These are phyloP conservation scores for Alethe castanea DNA, from an alignment of 2,113 vertebrate genomes.

Conservation along the genomic window DNA sequence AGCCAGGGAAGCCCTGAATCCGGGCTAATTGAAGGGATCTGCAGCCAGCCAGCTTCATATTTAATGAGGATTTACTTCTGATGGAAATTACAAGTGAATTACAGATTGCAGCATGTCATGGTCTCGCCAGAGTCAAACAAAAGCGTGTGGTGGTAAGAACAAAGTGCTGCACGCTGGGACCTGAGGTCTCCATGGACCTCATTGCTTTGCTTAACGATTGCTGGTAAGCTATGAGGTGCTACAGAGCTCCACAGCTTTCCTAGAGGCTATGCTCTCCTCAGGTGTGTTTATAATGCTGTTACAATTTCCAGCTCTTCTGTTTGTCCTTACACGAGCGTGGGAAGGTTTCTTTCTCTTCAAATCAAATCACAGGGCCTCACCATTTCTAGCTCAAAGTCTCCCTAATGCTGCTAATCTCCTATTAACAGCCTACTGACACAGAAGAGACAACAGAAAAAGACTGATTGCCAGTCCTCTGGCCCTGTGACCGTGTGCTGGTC, in stretches of 20 bases:
- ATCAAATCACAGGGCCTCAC: background rate
- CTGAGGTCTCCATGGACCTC: background rate
- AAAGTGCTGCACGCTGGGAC: accelerated
- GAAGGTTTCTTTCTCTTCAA: background rate
- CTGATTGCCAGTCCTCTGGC: conserved; percentile 31
- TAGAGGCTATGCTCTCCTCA: background rate
- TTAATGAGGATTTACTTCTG: background rate
- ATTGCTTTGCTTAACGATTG: background rate
- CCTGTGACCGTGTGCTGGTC: conserved; percentile 38
- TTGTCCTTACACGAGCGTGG: background rate
- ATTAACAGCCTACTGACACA: conserved; percentile 55
- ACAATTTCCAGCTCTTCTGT: background rate
- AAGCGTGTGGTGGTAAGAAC: background rate
- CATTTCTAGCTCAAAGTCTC: conserved; percentile 26
- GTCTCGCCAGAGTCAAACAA: background rate
- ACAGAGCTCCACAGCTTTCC: background rate
- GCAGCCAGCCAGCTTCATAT: background rate
- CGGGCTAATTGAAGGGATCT: background rate
- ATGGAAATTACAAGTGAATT: background rate
- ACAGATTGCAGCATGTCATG: background rate
- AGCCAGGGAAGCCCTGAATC: background rate
- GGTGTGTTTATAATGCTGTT: background rate
- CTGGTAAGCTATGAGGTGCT: background rate
- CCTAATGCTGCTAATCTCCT: conserved; percentile 37
- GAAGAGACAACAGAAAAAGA: conserved; percentile 42